These are phyloP conservation scores for Blennius ocellaris DNA, from an alignment of 2,113 vertebrate species.

Conservation along the genomic window DNA sequence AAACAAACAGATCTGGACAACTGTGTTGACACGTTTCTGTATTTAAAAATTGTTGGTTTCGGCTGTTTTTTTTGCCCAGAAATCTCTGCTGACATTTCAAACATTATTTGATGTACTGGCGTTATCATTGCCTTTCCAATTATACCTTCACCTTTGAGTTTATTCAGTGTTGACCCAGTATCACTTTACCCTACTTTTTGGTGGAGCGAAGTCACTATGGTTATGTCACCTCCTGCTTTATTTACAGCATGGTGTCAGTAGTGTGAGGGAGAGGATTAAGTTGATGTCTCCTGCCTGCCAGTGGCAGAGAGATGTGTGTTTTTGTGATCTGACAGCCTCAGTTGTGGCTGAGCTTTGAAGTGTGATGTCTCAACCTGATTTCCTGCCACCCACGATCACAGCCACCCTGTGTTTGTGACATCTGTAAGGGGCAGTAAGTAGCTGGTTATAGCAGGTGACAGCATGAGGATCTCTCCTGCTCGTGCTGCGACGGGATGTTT, in stretches of 20 bases:
- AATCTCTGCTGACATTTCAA: no score
- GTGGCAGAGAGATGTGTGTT: conserved; percentile 40
- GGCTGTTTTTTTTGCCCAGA: background rate
- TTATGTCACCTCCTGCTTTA: conserved; percentile 76
- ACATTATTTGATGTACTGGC: background rate
- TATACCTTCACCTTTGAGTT: conserved; percentile 8
- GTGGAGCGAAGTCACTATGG: conserved; percentile 59
- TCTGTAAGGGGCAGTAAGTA: conserved; percentile 21
- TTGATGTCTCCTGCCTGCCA: conserved; percentile 53
- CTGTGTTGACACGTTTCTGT: no score
- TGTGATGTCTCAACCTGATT: conserved; percentile 54
- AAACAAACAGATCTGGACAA: no score
- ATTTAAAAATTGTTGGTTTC: no score
- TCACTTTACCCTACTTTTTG: conserved; percentile 54
- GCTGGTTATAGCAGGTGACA: conserved; percentile 33
- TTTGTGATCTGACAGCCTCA: conserved; percentile 48
- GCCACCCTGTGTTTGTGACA: conserved; percentile 22
- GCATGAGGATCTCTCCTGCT: conserved; percentile 4
- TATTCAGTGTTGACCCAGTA: background rate
- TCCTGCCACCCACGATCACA: conserved; percentile 44
- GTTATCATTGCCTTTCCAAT: background rate
- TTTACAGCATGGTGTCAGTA: conserved; percentile 61
- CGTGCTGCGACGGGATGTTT: conserved; percentile 12
- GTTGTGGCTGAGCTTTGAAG: conserved; percentile 33
- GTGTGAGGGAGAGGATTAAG: conserved; percentile 59